Evolutionary conservation across 2,888 invertebrate genomes (phyloP).

Genomic region (Trissolcus japonicus): DNA sequence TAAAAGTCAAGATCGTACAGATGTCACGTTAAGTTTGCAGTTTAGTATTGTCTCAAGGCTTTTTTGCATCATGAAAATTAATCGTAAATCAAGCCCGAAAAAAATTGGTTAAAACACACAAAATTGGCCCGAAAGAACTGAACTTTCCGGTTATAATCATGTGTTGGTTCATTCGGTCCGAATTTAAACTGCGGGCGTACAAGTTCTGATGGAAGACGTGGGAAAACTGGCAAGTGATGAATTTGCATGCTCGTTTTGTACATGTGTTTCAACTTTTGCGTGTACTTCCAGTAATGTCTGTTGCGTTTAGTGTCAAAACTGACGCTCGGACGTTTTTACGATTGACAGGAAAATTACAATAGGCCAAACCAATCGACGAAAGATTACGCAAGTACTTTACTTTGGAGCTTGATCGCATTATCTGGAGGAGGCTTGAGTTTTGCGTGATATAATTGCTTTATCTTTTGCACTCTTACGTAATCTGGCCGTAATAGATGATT

Average conservation of each 20-base stretch:
- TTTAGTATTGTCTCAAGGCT: no score
- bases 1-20: no score
- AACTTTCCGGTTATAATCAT: no score
- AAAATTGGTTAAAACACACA: no score
- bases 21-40: no score
- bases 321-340: conserved; percentile 8
- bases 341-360: conserved; percentile 38
- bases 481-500: not conserved
- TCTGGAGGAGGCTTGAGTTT: conserved; percentile 9
- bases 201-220: no score
- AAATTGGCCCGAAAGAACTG: no score
- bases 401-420: conserved; percentile 3
- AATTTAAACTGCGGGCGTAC: no score
- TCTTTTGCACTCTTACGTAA: conserved; percentile 18
- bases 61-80: no score
- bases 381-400: conserved; percentile 18
- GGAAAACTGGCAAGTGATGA: conserved; percentile 6
- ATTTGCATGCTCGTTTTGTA: conserved; percentile 4
- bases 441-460: conserved; percentile 22
- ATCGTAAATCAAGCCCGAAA: no score
- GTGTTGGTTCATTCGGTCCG: no score
- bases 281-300: not conserved
- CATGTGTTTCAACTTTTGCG: not conserved
- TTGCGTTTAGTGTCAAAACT: conserved; percentile 9
- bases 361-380: conserved; percentile 5